Base-by-base conservation (phyloP, 2,888 invertebrate genomes). In the Lordiphosa fenestrarum region DNA sequence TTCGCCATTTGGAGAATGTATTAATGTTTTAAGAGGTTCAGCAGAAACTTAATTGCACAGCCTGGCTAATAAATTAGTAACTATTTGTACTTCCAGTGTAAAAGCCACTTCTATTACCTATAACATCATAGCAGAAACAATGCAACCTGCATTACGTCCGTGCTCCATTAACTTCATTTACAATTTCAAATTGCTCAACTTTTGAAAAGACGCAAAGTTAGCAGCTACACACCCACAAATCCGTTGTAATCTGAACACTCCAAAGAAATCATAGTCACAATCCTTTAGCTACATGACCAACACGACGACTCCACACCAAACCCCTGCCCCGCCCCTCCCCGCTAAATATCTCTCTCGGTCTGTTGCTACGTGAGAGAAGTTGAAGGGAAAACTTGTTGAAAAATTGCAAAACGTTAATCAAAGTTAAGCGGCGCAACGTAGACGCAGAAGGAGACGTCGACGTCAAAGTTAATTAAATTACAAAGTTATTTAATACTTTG, bases 391-490 rank as follows among this genome's bases (percentile, higher is more conserved):
- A 84, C 72, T 80, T 80, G 80, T 82, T 84, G 84, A 80, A 78
- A 80, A 82, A 80, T 80, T 66, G 73, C 72, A 70, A 68, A 80
- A 80, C 80, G 78, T 80, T 80, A 80, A 84, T 80, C 80, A 80
- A 84, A 80, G 84, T 84, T 77, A 80, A 84, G 82, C 84, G 78
- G 65, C 69, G 52, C 52, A 48, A 48, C 33, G 47, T 41, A 42
- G 42, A 51, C 65, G 56, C 37, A 56, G 53, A 37, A 56, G 53
- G n/a, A 47, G 54, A 56, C 50, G 62, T 36, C 63, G 69, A 69
- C 81, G 77, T 74, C 78, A 84, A 80, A 80, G 84, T 84, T 80
- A 80, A 80, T 80, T 80, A 80, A 80, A 80, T 80, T 80, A 80
- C 80, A 84, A 80, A 80, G 80, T 80, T 84, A 80, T 80, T 80